A percentile compares a stretch with the other conserved stretches of the same genome.
Evolutionary conservation across 2,113 vertebrate species (phyloP).

Genomic region (Drymodes brunneopygia): DNA sequence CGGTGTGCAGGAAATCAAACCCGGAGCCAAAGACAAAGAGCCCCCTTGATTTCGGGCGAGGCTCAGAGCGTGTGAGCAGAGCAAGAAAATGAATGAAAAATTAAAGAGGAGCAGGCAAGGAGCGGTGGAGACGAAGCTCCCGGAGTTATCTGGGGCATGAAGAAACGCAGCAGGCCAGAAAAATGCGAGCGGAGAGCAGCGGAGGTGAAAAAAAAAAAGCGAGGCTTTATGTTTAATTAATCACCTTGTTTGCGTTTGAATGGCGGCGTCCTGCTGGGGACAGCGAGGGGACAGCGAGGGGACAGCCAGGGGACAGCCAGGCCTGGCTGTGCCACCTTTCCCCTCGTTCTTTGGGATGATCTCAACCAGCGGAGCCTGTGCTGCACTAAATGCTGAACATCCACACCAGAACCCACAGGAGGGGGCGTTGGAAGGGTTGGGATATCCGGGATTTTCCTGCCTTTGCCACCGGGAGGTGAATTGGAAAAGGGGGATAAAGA

Average conservation of each 20-base stretch:
- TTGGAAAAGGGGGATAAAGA: background rate
- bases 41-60: background rate
- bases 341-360: background rate
- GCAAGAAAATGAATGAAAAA: slow-evolving; percentile 43
- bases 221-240: slow-evolving; percentile 22
- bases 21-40: background rate
- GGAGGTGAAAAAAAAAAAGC: background rate
- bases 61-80: background rate
- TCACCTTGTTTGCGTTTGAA: background rate
- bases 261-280: background rate
- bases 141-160: slow-evolving; percentile 60
- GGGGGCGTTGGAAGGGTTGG: background rate
- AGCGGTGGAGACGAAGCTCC: background rate
- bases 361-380: too few species aligned
- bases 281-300: background rate
- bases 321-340: too few species aligned
- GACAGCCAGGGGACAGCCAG: too few species aligned
- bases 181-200: background rate
- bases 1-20: background rate
- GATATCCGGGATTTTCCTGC: background rate
- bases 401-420: background rate
- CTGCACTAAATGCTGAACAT: background rate
- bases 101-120: slow-evolving; percentile 9
- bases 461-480: background rate
- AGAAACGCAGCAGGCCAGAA: slow-evolving; percentile 47